Conservation (phyloP, 2,888 invertebrate genomes). For the Ecliptopera silaceata region DNA sequence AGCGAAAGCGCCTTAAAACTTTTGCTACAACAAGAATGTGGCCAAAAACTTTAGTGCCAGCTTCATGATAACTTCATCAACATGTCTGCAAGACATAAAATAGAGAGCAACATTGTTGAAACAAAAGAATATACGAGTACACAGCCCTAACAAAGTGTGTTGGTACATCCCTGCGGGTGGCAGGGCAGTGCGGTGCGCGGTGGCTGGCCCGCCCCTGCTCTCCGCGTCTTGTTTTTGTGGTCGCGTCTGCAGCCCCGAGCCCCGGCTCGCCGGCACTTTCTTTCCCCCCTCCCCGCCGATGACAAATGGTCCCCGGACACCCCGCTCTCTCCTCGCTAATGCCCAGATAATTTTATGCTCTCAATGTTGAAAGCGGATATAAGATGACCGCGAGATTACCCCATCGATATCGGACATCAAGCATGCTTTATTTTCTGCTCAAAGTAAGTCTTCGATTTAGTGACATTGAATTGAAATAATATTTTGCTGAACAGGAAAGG, state of each 20-base stretch:
- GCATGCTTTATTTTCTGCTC: slow-evolving; percentile 69
- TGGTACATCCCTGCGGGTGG: slow-evolving; percentile 62
- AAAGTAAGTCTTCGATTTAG: slow-evolving; percentile 68
- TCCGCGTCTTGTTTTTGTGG: slow-evolving; percentile 79
- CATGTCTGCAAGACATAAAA: slow-evolving; percentile 32
- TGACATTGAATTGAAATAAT: slow-evolving; percentile 63
- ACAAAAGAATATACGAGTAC: slow-evolving; percentile 46
- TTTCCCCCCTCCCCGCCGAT: slow-evolving; percentile 66
- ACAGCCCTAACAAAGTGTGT: slow-evolving; percentile 47
- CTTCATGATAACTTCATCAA: slow-evolving; percentile 10
- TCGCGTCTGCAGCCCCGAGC: slow-evolving; percentile 79
- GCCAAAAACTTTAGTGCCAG: slow-evolving; percentile 19
- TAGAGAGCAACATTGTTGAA: slow-evolving; percentile 43
- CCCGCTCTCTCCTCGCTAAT: slow-evolving; percentile 69
- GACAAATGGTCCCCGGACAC: slow-evolving; percentile 80
- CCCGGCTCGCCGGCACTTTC: slow-evolving; percentile 73
- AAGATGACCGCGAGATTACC: slow-evolving; percentile 73
- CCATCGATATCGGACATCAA: slow-evolving; percentile 74
- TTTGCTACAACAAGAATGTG: slow-evolving; percentile 4
- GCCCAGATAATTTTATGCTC: slow-evolving; percentile 79
- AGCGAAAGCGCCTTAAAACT: neutral
- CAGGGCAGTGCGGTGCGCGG: slow-evolving; percentile 55
- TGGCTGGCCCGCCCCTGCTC: slow-evolving; percentile 71
- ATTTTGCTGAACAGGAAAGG: no score
- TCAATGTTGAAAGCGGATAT: slow-evolving; percentile 64